Evolutionary conservation across 2,113 vertebrate species (phyloP).

Genomic region (Malurus alboscapulatus): DNA sequence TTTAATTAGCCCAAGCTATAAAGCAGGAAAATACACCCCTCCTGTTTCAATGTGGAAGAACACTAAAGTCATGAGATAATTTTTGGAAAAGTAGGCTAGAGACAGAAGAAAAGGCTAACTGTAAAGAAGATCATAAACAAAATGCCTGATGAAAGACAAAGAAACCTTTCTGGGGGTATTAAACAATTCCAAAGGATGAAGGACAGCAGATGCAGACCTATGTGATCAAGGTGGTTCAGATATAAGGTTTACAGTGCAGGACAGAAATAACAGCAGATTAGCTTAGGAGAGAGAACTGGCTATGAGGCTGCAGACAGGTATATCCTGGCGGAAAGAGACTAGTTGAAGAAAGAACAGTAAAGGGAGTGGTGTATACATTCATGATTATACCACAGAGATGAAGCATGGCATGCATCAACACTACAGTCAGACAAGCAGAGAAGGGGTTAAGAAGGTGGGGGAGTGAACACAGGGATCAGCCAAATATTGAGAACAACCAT

Average conservation of each 20-base stretch:
- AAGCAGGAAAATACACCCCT: neutral
- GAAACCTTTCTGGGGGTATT: neutral
- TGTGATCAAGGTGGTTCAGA: neutral
- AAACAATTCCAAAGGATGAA: neutral
- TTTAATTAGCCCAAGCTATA: neutral
- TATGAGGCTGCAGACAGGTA: neutral
- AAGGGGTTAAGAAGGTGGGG: neutral
- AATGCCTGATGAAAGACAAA: neutral
- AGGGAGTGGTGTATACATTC: neutral
- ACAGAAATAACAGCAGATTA: neutral
- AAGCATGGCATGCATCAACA: neutral
- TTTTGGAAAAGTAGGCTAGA: neutral
- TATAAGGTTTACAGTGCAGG: neutral
- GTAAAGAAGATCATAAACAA: neutral
- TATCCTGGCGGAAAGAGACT: neutral
- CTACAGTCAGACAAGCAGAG: neutral
- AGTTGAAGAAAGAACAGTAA: neutral
- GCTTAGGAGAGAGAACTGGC: neutral
- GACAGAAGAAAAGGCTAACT: neutral
- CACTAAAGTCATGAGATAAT: neutral
- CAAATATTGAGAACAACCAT: neutral
- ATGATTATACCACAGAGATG: neutral
- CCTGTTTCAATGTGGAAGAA: neutral
- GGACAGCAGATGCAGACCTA: neutral
- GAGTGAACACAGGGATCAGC: neutral